These are phyloP conservation scores for Neoitamus cyanurus DNA, from an alignment of 2,888 invertebrate species.

Conservation along the genomic window DNA sequence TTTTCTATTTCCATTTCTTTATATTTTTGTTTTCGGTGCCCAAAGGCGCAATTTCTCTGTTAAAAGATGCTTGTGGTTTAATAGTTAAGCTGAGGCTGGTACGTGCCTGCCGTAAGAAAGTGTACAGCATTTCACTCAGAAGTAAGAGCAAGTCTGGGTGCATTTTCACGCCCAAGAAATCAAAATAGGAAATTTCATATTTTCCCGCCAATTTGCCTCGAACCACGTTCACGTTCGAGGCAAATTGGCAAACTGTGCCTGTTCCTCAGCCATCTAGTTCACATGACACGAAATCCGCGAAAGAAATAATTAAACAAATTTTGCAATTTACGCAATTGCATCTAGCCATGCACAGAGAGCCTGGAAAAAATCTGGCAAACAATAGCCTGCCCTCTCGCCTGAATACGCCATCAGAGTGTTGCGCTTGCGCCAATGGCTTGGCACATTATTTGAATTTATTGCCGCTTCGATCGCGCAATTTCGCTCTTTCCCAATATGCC, in stretches of 20 bases:
- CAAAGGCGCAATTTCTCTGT: no score
- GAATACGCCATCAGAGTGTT: not conserved
- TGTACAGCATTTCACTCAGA: not conserved
- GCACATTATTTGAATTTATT: not conserved
- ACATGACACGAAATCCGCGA: not conserved
- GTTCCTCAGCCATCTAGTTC: not conserved
- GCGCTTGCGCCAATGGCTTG: not conserved
- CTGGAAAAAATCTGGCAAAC: not conserved
- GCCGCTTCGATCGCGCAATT: not conserved
- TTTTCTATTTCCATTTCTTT: not conserved
- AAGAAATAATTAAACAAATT: slow-evolving; percentile 2
- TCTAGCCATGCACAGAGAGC: not conserved
- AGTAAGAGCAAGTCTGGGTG: not conserved
- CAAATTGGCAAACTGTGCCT: no score
- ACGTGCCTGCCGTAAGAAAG: no score
- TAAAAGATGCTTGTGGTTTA: no score
- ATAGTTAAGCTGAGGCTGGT: no score
- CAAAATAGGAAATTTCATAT: not conserved
- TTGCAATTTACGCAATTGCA: not conserved
- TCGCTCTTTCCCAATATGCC: not conserved
- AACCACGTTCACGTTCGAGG: not conserved
- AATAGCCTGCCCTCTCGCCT: not conserved
- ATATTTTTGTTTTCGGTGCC: not conserved
- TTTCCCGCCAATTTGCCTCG: not conserved
- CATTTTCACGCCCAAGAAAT: not conserved